Evolutionary conservation across 2,797 vertebrate species (phyloP), one percentile per base, ranked within the genome.

Genomic region (Pipistrellus kuhlii): DNA sequence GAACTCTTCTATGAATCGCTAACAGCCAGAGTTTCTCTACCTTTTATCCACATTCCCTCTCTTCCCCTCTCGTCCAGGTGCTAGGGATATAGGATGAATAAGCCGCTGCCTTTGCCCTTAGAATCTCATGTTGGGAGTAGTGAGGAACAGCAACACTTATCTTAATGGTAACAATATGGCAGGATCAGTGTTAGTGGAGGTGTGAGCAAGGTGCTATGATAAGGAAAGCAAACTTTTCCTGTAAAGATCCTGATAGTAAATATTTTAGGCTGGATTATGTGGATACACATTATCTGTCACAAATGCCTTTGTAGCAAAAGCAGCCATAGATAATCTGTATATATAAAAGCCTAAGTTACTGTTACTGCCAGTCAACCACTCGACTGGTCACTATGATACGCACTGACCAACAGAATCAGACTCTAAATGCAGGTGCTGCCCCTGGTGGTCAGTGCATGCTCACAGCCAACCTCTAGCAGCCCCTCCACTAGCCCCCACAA

Each of bases 1-100:
- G 71, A 84, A 46, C 68, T 83, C 23, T 73, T 77, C 55, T 92
- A 0, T 96, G 57, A 90, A 57, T 10, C 66, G 71, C 44, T 85
- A 14, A 51, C 35, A 81, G 38, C 80, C 27, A 32, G 64, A 15
- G 14, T 91, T 91, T 87, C 32, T 69, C 64, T 69, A 85, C 38
- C 35, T 84, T 53, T 87, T 62, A 15, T 77, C 32, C 8, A 21
- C 30, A 27, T 85, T 76, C 51, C 53, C 32, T 90, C 9, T 0
- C 27, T 38, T 6, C 38, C n/a, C 6, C 3, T 88, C 32, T 59
- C 68, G 64, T n/a, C 55, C 17, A 77, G 77, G 14, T 81, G 44
- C 38, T 68, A 35, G 53, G 81, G 66, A 80, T 81, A 71, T 78
- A 82, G 25, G 38, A 46, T 90, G 62, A 55, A 73, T 72, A n/a